phyloP scores from a whole-genome alignment of 2,113 vertebrate species.

The Prunella himalayana region DNA sequence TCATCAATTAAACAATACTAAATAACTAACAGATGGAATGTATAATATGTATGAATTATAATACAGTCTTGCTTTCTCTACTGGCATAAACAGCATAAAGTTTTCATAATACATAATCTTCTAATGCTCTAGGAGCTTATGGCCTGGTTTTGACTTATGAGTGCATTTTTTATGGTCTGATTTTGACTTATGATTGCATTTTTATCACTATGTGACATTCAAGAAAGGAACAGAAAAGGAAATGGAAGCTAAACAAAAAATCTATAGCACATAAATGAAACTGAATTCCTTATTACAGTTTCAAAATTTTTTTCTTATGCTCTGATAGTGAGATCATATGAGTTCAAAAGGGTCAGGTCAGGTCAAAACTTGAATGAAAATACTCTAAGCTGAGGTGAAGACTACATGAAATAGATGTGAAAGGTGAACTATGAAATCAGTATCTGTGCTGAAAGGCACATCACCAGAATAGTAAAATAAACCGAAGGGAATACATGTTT shows the following conservation, averaged over 20 bases:
- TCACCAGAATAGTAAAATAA: neutral
- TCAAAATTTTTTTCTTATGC: neutral
- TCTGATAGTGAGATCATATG: neutral
- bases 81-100: neutral
- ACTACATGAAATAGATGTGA: neutral
- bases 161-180: neutral
- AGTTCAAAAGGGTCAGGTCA: neutral
- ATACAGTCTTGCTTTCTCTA: neutral
- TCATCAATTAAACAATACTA: conserved; percentile 34
- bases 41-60: conserved; percentile 9
- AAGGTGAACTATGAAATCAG: neutral
- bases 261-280: neutral
- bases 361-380: neutral
- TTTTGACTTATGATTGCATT: neutral
- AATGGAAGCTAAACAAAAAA: neutral
- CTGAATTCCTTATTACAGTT: neutral
- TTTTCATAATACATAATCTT: conserved; percentile 9
- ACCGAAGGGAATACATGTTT: neutral
- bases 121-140: neutral
- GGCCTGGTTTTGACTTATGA: neutral
- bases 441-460: neutral
- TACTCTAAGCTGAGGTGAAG: neutral
- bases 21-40: neutral
- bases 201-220: neutral
- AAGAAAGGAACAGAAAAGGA: neutral